These are phyloP conservation scores for Cryptotermes secundus DNA, from an alignment of 1,140 invertebrate species.

Conservation along the genomic window DNA sequence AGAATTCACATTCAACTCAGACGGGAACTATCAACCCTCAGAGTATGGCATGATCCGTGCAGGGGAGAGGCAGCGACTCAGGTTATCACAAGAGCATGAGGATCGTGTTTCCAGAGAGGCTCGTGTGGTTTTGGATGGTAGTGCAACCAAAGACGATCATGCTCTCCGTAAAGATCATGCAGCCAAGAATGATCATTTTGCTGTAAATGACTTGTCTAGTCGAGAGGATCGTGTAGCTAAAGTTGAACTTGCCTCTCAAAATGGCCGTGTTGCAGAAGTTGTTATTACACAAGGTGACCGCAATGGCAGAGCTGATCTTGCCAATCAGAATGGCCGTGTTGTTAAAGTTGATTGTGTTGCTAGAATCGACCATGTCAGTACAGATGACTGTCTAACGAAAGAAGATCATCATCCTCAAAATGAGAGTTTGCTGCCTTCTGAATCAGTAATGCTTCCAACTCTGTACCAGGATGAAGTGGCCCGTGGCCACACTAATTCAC, in stretches of 20 bases:
- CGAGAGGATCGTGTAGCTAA: neutral
- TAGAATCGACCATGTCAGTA: neutral
- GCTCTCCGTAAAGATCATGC: neutral
- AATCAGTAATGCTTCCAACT: constrained; percentile 34
- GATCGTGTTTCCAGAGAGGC: neutral
- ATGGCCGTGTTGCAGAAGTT: neutral
- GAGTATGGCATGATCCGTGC: constrained; percentile 38
- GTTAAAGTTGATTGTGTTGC: neutral
- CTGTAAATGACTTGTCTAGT: neutral
- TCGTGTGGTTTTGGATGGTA: neutral
- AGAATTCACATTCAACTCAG: constrained; percentile 48
- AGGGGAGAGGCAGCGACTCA: neutral
- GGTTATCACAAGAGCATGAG: no score
- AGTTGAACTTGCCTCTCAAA: neutral
- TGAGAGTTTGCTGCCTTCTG: constrained; percentile 33
- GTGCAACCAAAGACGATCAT: neutral
- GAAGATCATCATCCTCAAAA: neutral
- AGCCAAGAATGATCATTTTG: neutral
- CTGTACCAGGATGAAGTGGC: constrained; percentile 2
- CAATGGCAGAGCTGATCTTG: neutral
- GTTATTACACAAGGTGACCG: neutral
- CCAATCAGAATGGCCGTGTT: neutral
- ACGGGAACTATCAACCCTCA: constrained; percentile 41
- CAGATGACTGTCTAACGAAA: neutral
- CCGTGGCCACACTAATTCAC: neutral